A percentile compares a stretch with the other conserved stretches of the same genome.
Evolutionary conservation across 2,888 invertebrate species (phyloP).

Genomic region (Iselma pallidipennis): DNA sequence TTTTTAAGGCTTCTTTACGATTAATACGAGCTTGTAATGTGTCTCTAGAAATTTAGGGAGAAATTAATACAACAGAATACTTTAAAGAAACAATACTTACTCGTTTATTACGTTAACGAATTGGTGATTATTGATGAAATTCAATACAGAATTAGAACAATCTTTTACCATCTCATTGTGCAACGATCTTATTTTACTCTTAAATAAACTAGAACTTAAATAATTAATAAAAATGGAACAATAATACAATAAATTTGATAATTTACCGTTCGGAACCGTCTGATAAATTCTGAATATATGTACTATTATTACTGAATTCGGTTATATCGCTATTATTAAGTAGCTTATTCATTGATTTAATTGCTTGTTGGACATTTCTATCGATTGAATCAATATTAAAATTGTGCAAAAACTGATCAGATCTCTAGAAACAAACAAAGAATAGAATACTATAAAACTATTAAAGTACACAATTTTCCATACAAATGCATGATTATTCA

Average conservation of each 20-base stretch:
- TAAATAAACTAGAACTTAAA: neutral
- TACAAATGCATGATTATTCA: neutral
- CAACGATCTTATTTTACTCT: neutral
- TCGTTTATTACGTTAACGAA: neutral
- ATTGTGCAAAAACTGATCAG: neutral
- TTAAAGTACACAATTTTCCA: no score
- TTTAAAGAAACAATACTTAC: neutral
- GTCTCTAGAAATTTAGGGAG: neutral
- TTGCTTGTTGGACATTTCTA: neutral
- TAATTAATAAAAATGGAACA: neutral
- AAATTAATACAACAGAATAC: neutral
- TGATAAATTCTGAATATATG: constrained; percentile 6
- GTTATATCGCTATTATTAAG: constrained; percentile 15
- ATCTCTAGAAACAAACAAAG: constrained; percentile 18
- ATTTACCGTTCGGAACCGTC: neutral
- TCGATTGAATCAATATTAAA: neutral
- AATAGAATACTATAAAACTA: neutral
- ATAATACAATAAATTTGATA: neutral
- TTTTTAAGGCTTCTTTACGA: neutral
- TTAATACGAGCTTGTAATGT: neutral
- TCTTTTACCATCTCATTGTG: neutral
- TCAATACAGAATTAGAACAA: neutral
- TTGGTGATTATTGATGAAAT: neutral
- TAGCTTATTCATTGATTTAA: neutral
- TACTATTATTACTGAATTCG: constrained; percentile 26